Conservation (phyloP, 2,888 invertebrate species). For the Perizoma affinitatum region DNA sequence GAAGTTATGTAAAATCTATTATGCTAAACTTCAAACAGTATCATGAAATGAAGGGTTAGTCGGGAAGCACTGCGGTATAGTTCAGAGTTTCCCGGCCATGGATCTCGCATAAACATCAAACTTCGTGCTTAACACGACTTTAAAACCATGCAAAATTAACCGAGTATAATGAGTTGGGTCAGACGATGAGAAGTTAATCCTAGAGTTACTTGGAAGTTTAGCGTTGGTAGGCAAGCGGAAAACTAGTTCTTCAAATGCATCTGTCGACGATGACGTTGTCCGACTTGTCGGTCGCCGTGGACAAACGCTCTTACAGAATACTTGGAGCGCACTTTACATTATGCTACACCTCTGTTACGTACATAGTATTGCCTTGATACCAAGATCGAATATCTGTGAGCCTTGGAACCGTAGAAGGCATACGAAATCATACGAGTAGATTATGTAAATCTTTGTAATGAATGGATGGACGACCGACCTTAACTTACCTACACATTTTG, state of each 20-base stretch:
- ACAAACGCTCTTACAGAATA: slow-evolving; percentile 36
- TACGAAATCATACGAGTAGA: slow-evolving; percentile 37
- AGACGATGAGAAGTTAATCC: slow-evolving; percentile 54
- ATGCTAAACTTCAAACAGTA: slow-evolving; percentile 28
- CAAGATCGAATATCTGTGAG: slow-evolving; percentile 55
- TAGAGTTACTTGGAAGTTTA: slow-evolving; percentile 42
- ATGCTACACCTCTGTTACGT: slow-evolving; percentile 37
- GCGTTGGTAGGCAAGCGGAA: too few relatives aligned
- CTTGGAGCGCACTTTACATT: slow-evolving; percentile 32
- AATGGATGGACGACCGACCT: background rate
- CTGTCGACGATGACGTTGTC: too few relatives aligned
- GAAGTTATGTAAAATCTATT: slow-evolving; percentile 29
- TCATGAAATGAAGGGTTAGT: slow-evolving; percentile 25
- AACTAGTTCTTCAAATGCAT: too few relatives aligned
- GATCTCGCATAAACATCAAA: slow-evolving; percentile 47
- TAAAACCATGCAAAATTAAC: slow-evolving; percentile 56
- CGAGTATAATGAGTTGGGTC: slow-evolving; percentile 55
- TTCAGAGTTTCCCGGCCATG: slow-evolving; percentile 27
- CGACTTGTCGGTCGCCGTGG: too few relatives aligned
- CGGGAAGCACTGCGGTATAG: slow-evolving; percentile 27
- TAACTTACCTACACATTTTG: too few relatives aligned
- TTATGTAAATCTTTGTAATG: slow-evolving; percentile 35
- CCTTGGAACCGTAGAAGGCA: slow-evolving; percentile 49
- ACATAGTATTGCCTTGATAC: slow-evolving; percentile 51
- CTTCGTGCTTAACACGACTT: slow-evolving; percentile 48